Evolutionary conservation across 2,113 vertebrate genomes (phyloP), one percentile per base, ranked within the genome.

Genomic region (Rissa tridactyla): DNA sequence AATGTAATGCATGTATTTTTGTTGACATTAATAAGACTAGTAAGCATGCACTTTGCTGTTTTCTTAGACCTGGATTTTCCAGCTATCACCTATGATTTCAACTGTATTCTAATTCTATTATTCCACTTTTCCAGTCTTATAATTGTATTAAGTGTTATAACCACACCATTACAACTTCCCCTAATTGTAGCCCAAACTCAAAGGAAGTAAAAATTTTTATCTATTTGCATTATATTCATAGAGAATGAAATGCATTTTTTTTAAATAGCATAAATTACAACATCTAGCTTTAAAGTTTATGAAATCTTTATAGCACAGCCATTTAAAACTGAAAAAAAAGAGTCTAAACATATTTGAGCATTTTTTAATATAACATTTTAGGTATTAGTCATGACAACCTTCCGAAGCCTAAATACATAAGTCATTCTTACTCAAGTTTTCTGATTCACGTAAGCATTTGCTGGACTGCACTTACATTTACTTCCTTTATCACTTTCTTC

Each of bases 101-200:
- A 3, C 15, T 80, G 9, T 52, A 27, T 55, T 82, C 40, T 40
- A 42, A 61, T 13, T 36, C 32, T 20, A 2, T 38, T 60, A 21
- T 26, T 92, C 38, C 34, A 49, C 14, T 76, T 84, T 65, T 49
- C 60, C 30, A 49, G 21, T 58, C 4, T 32, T 90, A 72, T 0
- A 73, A 49, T 30, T 75, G 29, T 52, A n/a, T n/a, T 61, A 30
- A 84, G 36, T 17, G 70, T 79, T 79, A 69, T 13, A 82, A 87
- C 7, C 38, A 78, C 44, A 87, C 22, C 0, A 0, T 64, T 36
- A 64, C 21, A 91, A 18, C 34, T 21, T 68, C 26, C 51, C 10
- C 2, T 20, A 49, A 36, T 36, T 61, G 47, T 17, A 82, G 20
- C 47, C 46, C 58, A 44, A 22, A 54, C 76, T 82, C 44, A 52